A percentile compares a stretch with the other conserved stretches of the same genome.
Evolutionary conservation across 1,140 invertebrate genomes (phyloP).

Genomic region (Heliconius hermathena): DNA sequence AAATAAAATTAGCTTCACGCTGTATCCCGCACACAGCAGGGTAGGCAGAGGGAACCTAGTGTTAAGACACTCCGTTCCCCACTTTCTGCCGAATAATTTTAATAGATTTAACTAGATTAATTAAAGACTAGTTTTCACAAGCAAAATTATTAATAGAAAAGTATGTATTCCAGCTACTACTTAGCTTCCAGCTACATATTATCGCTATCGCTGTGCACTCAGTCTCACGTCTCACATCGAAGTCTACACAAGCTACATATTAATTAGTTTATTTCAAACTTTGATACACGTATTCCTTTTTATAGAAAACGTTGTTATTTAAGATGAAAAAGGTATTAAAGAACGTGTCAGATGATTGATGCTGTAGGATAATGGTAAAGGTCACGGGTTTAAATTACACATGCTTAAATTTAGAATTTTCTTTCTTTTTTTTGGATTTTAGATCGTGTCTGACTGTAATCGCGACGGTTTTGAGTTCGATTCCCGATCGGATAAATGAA

Average conservation of each 20-base stretch:
- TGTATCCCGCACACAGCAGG: too few species aligned
- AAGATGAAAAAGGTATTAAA: constrained; percentile 6
- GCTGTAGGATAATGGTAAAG: not conserved
- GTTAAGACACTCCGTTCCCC: too few species aligned
- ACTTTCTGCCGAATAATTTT: too few species aligned
- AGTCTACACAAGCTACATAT: constrained; percentile 13
- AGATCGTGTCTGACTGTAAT: too few species aligned
- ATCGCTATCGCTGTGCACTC: not conserved
- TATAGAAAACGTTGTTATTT: constrained; percentile 3
- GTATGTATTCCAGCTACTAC: not conserved
- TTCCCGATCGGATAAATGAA: too few species aligned
- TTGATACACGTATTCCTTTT: constrained; percentile 1
- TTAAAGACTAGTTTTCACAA: too few species aligned
- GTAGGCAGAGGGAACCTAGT: too few species aligned
- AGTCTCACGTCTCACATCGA: not conserved
- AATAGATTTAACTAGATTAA: too few species aligned
- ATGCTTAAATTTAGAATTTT: not conserved
- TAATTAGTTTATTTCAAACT: constrained; percentile 26
- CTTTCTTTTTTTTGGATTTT: not conserved
- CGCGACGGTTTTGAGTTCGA: too few species aligned
- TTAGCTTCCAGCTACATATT: too few species aligned
- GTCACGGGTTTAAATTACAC: not conserved
- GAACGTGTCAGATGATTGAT: not conserved
- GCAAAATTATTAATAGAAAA: too few species aligned
- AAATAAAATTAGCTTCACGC: too few species aligned